phyloP scores from a whole-genome alignment of 2,113 vertebrate species.

The Eudyptes chrysolophus region DNA sequence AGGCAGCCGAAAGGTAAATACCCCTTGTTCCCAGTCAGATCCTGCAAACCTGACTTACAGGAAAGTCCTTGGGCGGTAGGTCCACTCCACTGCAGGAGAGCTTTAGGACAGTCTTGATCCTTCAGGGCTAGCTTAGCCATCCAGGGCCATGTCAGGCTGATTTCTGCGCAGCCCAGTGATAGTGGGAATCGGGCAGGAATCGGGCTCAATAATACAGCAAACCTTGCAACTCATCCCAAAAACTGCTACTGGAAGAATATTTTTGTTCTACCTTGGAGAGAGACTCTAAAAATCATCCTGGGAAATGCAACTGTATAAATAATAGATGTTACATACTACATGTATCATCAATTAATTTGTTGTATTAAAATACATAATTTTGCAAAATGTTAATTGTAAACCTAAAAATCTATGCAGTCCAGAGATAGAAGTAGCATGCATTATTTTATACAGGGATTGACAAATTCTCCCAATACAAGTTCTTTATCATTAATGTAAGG shows the following conservation, averaged over 20 bases:
- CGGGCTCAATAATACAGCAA: neutral
- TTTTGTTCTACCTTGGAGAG: neutral
- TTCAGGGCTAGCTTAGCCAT: neutral
- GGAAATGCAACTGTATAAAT: neutral
- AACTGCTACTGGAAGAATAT: neutral
- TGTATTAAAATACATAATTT: neutral
- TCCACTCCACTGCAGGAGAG: neutral
- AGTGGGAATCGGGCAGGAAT: neutral
- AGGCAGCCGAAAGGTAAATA: neutral
- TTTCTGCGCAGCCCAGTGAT: neutral
- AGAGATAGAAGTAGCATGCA: neutral
- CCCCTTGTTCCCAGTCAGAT: neutral
- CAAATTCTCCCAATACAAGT: neutral
- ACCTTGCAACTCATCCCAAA: neutral
- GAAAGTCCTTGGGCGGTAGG: neutral
- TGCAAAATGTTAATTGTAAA: neutral
- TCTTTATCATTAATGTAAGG: neutral
- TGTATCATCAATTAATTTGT: neutral
- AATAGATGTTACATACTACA: neutral
- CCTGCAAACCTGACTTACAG: neutral
- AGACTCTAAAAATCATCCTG: neutral
- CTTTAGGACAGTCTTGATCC: neutral
- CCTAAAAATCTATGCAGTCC: neutral
- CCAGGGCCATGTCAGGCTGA: neutral
- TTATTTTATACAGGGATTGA: neutral